These are phyloP conservation scores for Entelurus aequoreus DNA, from an alignment of 2,113 vertebrate genomes.

Conservation along the genomic window DNA sequence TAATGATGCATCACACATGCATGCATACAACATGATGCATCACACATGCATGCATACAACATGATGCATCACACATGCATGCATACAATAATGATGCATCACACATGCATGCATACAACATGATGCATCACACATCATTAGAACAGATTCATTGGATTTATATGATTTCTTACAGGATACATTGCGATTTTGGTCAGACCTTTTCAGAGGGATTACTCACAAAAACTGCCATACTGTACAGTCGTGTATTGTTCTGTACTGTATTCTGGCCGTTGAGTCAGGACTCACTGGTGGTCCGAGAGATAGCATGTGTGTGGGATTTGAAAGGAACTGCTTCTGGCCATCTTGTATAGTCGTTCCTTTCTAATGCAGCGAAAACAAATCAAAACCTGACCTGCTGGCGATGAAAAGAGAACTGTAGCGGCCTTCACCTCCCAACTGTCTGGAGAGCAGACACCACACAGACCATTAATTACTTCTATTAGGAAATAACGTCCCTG, in stretches of 20 bases:
- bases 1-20: too few relatives aligned
- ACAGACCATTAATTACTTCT: slow-evolving; percentile 53
- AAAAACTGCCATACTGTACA: too few relatives aligned
- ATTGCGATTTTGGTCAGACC: too few relatives aligned
- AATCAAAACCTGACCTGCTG: slow-evolving; percentile 37
- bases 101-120: too few relatives aligned
- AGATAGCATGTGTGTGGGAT: slow-evolving; percentile 60
- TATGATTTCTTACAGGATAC: too few relatives aligned
- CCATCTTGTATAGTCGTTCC: slow-evolving; percentile 69
- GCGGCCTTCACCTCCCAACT: slow-evolving; percentile 25
- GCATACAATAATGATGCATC: too few relatives aligned
- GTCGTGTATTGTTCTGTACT: slow-evolving; percentile 63
- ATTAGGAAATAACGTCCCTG: slow-evolving; percentile 37
- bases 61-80: too few relatives aligned
- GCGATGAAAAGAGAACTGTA: slow-evolving; percentile 18
- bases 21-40: too few relatives aligned
- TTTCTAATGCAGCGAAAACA: slow-evolving; percentile 65
- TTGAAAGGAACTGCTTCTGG: slow-evolving; percentile 70
- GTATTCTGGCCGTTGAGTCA: slow-evolving; percentile 71
- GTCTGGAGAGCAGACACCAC: slow-evolving; percentile 7
- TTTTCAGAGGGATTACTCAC: too few relatives aligned
- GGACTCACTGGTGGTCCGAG: slow-evolving; percentile 73
- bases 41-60: too few relatives aligned
- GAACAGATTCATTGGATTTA: too few relatives aligned
- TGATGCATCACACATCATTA: too few relatives aligned